Evolutionary conservation across 35 echinoderm and acorn worm species (phyloP).

Genomic region (Nesometra sesokonis): DNA sequence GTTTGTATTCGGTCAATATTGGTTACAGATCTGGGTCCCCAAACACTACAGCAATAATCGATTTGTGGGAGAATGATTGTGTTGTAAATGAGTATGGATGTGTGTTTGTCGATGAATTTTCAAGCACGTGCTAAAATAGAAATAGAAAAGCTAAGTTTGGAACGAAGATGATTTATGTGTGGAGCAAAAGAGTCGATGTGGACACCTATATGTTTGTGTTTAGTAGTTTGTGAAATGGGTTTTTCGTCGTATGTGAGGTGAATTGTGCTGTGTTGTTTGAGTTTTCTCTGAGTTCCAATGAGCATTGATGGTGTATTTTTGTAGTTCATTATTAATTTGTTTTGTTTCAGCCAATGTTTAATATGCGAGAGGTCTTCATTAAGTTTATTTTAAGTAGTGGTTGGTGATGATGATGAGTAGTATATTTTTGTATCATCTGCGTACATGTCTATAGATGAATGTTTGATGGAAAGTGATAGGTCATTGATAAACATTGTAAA

Average conservation of each 20-base stretch:
- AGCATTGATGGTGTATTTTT: neutral
- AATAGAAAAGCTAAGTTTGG: neutral
- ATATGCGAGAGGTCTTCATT: neutral
- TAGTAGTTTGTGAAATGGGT: too few species aligned
- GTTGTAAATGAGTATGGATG: neutral
- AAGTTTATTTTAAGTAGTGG: neutral
- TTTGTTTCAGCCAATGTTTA: neutral
- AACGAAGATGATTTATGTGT: neutral
- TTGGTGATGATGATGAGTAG: neutral
- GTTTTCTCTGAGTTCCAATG: neutral
- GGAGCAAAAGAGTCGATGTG: neutral
- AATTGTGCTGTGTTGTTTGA: neutral
- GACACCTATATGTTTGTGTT: neutral
- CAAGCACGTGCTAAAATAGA: neutral
- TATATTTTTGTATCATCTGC: neutral
- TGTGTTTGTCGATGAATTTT: neutral
- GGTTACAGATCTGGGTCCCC: neutral
- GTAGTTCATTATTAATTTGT: neutral
- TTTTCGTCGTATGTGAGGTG: neutral
- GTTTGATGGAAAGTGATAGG: neutral
- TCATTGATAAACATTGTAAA: neutral
- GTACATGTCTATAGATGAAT: neutral
- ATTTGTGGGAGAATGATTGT: neutral
- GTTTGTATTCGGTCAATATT: neutral
- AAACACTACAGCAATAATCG: neutral